Base-by-base conservation (phyloP, 2,888 invertebrate species). In the Diabrotica balteata region DNA sequence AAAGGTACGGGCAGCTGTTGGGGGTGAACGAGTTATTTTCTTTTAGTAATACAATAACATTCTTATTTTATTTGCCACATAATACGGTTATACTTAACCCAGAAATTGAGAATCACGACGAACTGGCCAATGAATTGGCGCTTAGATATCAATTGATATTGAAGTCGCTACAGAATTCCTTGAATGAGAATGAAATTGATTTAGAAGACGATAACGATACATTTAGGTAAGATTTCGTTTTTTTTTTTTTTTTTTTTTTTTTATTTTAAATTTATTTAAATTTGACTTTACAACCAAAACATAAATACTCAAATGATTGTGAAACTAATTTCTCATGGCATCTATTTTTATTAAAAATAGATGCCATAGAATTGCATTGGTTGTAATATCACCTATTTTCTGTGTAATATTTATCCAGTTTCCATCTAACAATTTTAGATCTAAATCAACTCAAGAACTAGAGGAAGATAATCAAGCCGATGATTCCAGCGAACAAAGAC, bases 1-100 rank as follows among this genome's bases (percentile, higher is more conserved):
- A 72, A 11, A 71, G 73, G 57, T 79, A 77, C 53, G 77, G 78
- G 8, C 76, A 74, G 51, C 42, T 79, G 63, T 46, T 78, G 52
- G 76, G 69, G 2, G 53, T 75, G 9, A 79, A 76, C 59, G 79
- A 80, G 70, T 71, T 79, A 50, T 67, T 11, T 43, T 52, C 62
- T 7, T 67, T 71, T 47, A 68, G 67, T 72, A 60, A 73, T 7
- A 43, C 63, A n/a, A 22, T 75, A 1, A 63, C 52, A 9, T 84
- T 87, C 50, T 80, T 83, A 62, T 82, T 88, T 22, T 84, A 86
- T 65, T 83, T 89, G 60, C 89, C 89, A 0, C 87, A 88, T 61
- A 86, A 87, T 61, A 82, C 87, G 7, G 84, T 89, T 32, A 84
- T 86, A 71, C 79, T 89, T 32, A 87, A 89, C 80, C 86, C 87